These are phyloP conservation scores for Nibea coibor DNA, from an alignment of 2,113 vertebrate genomes.

Conservation along the genomic window DNA sequence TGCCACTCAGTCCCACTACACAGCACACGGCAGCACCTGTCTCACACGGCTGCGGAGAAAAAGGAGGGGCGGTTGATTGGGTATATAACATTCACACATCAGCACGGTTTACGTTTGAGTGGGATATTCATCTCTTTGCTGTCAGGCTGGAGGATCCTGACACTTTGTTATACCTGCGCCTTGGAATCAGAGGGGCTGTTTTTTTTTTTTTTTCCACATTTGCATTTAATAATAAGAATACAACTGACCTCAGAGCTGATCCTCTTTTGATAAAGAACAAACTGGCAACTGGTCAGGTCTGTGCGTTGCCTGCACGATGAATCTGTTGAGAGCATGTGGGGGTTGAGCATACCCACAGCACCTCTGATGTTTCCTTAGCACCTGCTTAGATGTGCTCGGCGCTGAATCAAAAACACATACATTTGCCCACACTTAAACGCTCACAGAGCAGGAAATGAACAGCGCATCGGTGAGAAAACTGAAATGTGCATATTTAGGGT, in stretches of 20 bases:
- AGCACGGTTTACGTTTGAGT: constrained; percentile 56
- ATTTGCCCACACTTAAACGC: constrained; percentile 21
- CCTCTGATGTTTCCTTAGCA: constrained; percentile 31
- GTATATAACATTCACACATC: constrained; percentile 58
- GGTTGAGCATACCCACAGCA: constrained; percentile 31
- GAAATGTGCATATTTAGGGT: background rate
- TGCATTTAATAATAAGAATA: constrained; percentile 47
- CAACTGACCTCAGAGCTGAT: constrained; percentile 56
- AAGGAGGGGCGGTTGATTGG: constrained; percentile 50
- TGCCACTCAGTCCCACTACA: constrained; percentile 62
- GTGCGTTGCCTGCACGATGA: constrained; percentile 13
- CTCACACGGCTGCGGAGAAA: constrained; percentile 48
- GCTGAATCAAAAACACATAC: constrained; percentile 13
- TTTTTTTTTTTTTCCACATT: constrained; percentile 7
- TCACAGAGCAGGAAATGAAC: background rate
- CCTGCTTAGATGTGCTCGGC: constrained; percentile 30
- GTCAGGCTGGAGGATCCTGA: constrained; percentile 49
- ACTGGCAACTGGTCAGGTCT: constrained; percentile 34
- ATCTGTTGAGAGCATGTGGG: constrained; percentile 35
- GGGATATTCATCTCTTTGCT: constrained; percentile 60
- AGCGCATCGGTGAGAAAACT: constrained; percentile 25
- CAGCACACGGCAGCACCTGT: constrained; percentile 49
- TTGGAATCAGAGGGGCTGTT: constrained; percentile 11
- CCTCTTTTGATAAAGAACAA: constrained; percentile 31
- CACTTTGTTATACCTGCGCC: constrained; percentile 56